Conservation (phyloP, 2,797 vertebrate species). For the Schizopygopsis pylzovi region DNA sequence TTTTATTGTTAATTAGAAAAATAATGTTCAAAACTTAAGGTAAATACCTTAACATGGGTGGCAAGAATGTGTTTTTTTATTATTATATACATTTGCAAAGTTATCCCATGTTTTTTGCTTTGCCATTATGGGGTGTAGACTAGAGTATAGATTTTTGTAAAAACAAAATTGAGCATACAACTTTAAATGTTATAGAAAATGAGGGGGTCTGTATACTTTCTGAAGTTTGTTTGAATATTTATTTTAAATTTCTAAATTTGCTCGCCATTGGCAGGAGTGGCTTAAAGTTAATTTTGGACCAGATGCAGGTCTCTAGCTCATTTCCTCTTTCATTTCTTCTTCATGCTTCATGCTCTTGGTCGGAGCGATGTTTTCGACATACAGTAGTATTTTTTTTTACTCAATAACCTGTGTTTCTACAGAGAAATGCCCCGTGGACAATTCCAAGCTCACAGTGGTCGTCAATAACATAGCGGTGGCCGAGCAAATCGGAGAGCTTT, state of each 20-base stretch:
- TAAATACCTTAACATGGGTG: background rate
- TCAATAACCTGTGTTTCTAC: slow-evolving; percentile 47
- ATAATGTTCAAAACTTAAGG: background rate
- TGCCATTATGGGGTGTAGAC: background rate
- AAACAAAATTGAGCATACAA: background rate
- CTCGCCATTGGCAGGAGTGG: background rate
- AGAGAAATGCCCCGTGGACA: slow-evolving; percentile 99
- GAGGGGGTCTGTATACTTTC: background rate
- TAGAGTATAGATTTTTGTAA: background rate
- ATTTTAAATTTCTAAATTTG: background rate
- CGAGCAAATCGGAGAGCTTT: slow-evolving; percentile 98
- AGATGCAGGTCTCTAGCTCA: background rate
- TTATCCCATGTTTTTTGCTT: background rate
- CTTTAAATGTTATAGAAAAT: too few species aligned
- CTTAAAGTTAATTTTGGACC: background rate
- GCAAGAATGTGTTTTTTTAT: background rate
- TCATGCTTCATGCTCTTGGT: background rate
- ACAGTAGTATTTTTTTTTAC: background rate
- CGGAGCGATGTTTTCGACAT: background rate
- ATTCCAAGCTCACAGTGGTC: slow-evolving; percentile 95
- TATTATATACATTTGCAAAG: background rate
- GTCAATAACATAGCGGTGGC: slow-evolving; percentile 99
- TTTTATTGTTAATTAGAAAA: background rate
- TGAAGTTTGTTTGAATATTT: background rate
- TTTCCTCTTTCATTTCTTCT: background rate